Evolutionary conservation across 2,888 invertebrate genomes (phyloP).

Genomic region (Perizoma flavofasciatum): DNA sequence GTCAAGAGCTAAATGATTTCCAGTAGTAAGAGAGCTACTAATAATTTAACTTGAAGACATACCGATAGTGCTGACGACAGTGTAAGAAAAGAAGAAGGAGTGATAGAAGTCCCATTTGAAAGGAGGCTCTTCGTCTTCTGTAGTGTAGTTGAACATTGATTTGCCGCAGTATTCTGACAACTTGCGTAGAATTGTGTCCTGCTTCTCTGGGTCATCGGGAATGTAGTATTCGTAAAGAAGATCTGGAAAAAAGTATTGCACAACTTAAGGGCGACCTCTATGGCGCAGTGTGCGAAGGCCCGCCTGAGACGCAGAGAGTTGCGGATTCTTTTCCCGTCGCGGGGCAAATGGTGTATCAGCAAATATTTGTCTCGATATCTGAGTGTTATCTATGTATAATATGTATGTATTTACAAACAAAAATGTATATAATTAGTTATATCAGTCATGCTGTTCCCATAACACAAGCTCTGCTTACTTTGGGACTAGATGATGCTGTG

Average conservation of each 20-base stretch:
- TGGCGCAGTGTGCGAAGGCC: too few relatives aligned
- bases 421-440: too few relatives aligned
- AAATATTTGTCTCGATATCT: too few relatives aligned
- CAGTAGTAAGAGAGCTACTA: background rate
- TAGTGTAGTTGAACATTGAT: constrained; percentile 86
- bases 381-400: too few relatives aligned
- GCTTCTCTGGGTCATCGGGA: constrained; percentile 79
- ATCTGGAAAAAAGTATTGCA: constrained; percentile 77
- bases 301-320: too few relatives aligned
- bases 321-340: too few relatives aligned
- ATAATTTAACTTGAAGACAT: constrained; percentile 47
- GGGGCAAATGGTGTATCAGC: too few relatives aligned
- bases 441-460: too few relatives aligned
- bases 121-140: constrained; percentile 84
- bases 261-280: background rate
- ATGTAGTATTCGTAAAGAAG: constrained; percentile 84
- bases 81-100: constrained; percentile 95
- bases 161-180: constrained; percentile 90
- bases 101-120: constrained; percentile 95
- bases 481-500: too few relatives aligned
- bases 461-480: too few relatives aligned
- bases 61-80: constrained; percentile 96
- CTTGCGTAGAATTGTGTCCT: constrained; percentile 84
- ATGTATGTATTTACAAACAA: too few relatives aligned
- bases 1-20: too few relatives aligned